Evolutionary conservation across 2,113 vertebrate genomes (phyloP), one percentile per base, ranked within the genome.

Genomic region (Hippolais icterina): DNA sequence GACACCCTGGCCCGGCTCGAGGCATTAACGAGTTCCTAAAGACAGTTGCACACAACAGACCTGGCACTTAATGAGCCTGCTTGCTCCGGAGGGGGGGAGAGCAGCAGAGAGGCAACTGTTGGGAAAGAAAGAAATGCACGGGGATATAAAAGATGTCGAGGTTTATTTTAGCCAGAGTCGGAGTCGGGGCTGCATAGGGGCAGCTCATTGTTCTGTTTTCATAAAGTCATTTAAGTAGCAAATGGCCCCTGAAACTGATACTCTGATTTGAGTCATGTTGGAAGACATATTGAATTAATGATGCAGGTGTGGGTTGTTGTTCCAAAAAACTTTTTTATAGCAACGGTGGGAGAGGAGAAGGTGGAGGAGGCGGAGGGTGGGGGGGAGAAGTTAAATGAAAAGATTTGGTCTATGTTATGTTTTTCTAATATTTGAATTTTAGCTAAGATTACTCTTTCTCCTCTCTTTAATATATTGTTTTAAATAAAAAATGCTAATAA

Each of bases 401-500:
- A 96, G 88, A 91, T 96, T 96, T 77, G 92, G 95, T 95, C 94
- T 95, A 60, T 24, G 94, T 84, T 96, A 87, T 91, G 96, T 97
- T 97, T 97, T 97, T 97, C 89, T 98, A 97, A 97, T 97, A 97
- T 97, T 96, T 97, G 96, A 97, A 97, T 98, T 97, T 98, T 98
- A 96, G 97, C 94, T 96, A 93, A 87, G 97, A 98, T 98, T 98
- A 97, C 97, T 97, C 97, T 97, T 96, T 97, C 97, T 96, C 97
- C 97, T 96, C 89, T 87, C 94, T 97, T 98, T 98, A 98, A 98
- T 98, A 98, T 98, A 98, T 98, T 98, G 97, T 98, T 98, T 98
- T 98, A 98, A 98, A 98, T 98, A 98, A 98, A 98, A 98, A 97
- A 97, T 94, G 96, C 97, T 98, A 98, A 97, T 98, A 98, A 98